Base-by-base conservation (phyloP, 2,113 vertebrate genomes). In the Tangachromis dhanisi region DNA sequence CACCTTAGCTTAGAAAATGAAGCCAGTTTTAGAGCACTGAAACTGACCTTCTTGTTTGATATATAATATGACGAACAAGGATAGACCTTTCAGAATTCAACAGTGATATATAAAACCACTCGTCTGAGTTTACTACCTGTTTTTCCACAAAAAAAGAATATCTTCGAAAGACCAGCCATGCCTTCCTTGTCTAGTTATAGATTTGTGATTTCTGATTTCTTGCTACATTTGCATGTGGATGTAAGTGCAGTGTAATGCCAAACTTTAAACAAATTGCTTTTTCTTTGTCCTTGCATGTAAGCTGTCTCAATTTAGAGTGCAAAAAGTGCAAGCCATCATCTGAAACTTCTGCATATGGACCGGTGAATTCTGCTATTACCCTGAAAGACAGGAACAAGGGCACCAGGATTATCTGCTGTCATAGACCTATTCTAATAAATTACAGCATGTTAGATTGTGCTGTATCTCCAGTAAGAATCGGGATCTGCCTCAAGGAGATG, bases 371-470 rank as follows among this genome's bases (percentile, higher is more conserved):
- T 89, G 84, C 93, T 93, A 88, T 95, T 95, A 94, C 94, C 93
- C 94, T 96, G 94, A 96, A 95, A 95, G 93, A 93, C 54, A 26
- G 79, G 85, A 95, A 93, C 92, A 95, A 96, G 95, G 95, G 89
- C 89, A 89, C 45, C 54, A 13, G 90, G 86, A 93, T 96, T 94
- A 95, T 96, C 93, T 91, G 87, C 86, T 86, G 87, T 92, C 82
- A 87, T 90, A 90, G 92, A 94, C 90, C 89, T 90, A 90, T 91
- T 93, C 88, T 96, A 94, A 95, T 96, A 95, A 95, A 95, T 95
- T 95, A 94, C 87, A 87, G 57, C 90, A 86, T 93, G 90, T 95
- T 96, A 92, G 90, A 93, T 90, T 90, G 88, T 78, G 88, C 84
- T 91, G 6, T 93, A 94, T 94, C 94, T 83, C 81, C 88, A 26